Evolutionary conservation across 2,888 invertebrate genomes (phyloP).

Genomic region (Drosophila ustulata): DNA sequence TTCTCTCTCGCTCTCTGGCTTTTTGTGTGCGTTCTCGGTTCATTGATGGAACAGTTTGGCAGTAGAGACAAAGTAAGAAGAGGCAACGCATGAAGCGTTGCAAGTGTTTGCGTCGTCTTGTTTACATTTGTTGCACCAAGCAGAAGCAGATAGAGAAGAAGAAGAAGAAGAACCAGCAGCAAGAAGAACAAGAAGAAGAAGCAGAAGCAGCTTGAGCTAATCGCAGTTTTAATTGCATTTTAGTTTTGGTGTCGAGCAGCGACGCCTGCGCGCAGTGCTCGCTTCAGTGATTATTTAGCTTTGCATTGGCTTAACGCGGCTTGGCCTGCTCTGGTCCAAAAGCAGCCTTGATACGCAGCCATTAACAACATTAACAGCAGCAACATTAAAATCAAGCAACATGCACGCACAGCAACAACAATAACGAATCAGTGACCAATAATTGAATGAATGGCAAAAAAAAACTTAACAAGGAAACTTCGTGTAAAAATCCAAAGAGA

Average conservation of each 20-base stretch:
- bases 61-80: constrained; percentile 55
- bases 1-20: constrained; percentile 9
- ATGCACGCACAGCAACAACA: constrained; percentile 25
- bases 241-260: constrained; percentile 63
- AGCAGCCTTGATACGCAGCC: constrained; percentile 62
- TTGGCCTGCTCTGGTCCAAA: constrained; percentile 14
- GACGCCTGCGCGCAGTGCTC: constrained; percentile 52
- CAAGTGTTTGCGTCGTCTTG: constrained; percentile 46
- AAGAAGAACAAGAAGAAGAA: constrained; percentile 19
- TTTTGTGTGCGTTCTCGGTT: constrained; percentile 40
- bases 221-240: constrained; percentile 63
- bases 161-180: constrained; percentile 14
- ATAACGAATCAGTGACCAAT: constrained; percentile 27
- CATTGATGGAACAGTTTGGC: constrained; percentile 70
- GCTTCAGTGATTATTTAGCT: constrained; percentile 58
- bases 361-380: constrained; percentile 55
- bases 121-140: constrained; percentile 44
- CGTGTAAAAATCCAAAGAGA: constrained; percentile 19
- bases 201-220: constrained; percentile 42
- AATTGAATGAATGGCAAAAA: constrained; percentile 28
- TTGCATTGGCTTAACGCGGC: constrained; percentile 39
- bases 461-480: constrained; percentile 36
- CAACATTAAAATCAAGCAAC: constrained; percentile 29
- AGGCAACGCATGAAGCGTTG: constrained; percentile 51
- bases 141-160: constrained; percentile 7